phyloP scores from a whole-genome alignment of 2,797 vertebrate genomes.

The Mormyrops attenuatus region DNA sequence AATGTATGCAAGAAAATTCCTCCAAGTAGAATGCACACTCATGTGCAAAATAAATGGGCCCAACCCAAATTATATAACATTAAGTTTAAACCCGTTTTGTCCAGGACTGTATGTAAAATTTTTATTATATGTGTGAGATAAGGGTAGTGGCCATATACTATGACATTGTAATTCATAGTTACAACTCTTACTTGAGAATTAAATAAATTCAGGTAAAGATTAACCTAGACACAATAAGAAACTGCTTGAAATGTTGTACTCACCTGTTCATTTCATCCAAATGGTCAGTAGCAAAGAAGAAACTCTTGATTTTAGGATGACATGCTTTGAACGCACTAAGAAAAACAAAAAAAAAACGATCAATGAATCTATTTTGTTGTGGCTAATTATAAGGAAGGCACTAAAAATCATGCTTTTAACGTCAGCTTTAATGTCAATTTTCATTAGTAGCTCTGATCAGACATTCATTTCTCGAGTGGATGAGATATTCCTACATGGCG shows the following conservation, averaged over 20 bases:
- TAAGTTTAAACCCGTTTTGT: background rate
- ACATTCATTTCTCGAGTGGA: background rate
- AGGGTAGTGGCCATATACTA: background rate
- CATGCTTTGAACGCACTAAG: slow-evolving; percentile 85
- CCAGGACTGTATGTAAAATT: background rate
- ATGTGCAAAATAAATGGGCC: background rate
- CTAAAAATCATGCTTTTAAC: background rate
- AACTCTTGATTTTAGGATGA: slow-evolving; percentile 88
- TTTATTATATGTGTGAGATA: background rate
- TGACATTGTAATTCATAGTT: background rate
- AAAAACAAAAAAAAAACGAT: slow-evolving; percentile 1
- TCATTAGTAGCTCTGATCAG: background rate
- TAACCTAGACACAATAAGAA: background rate
- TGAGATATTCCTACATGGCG: background rate
- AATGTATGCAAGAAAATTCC: background rate
- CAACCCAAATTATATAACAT: background rate
- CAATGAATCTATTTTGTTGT: background rate
- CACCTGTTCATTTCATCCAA: slow-evolving; percentile 90
- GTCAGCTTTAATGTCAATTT: background rate
- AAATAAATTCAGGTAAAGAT: background rate
- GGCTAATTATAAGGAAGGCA: background rate
- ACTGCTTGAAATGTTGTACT: slow-evolving; percentile 13
- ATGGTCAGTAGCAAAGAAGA: slow-evolving; percentile 85
- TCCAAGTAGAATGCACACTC: background rate
- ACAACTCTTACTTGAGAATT: background rate